Evolutionary conservation across 2,113 vertebrate genomes (phyloP).

Genomic region (Podilymbus podiceps): DNA sequence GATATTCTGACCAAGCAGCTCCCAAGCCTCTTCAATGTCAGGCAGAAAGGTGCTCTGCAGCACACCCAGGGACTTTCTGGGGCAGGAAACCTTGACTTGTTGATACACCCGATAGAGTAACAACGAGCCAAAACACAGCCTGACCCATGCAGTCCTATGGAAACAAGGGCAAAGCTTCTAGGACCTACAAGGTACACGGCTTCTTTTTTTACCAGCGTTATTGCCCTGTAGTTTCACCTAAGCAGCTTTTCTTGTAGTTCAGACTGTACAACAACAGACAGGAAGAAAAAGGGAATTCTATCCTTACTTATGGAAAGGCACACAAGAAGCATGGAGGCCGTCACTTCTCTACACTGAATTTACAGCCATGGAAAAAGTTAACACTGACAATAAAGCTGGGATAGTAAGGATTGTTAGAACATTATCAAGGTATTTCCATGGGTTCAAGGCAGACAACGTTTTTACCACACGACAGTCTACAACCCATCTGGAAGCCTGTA

Average conservation of each 20-base stretch:
- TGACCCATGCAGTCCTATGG: fast-evolving
- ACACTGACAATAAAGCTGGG: background rate
- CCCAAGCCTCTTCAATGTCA: background rate
- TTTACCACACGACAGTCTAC: background rate
- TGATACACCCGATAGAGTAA: background rate
- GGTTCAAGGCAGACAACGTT: background rate
- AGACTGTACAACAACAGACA: background rate
- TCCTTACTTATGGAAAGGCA: fast-evolving
- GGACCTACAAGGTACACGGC: background rate
- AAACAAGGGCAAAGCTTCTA: background rate
- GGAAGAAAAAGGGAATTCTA: background rate
- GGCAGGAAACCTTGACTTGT: background rate
- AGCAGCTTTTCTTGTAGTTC: background rate
- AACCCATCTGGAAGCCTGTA: background rate
- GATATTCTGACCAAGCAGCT: background rate
- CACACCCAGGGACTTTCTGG: background rate
- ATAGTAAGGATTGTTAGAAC: background rate
- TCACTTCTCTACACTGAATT: background rate
- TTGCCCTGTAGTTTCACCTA: background rate
- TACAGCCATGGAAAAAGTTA: background rate
- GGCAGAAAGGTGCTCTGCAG: background rate
- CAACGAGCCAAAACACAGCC: background rate
- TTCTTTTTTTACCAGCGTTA: background rate
- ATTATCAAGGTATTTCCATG: background rate
- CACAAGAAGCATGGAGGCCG: fast-evolving